Percentiles rank a stretch among this genome's conserved stretches.
phyloP scores from a whole-genome alignment of 1,140 invertebrate species.

The Branchinecta lindahli region DNA sequence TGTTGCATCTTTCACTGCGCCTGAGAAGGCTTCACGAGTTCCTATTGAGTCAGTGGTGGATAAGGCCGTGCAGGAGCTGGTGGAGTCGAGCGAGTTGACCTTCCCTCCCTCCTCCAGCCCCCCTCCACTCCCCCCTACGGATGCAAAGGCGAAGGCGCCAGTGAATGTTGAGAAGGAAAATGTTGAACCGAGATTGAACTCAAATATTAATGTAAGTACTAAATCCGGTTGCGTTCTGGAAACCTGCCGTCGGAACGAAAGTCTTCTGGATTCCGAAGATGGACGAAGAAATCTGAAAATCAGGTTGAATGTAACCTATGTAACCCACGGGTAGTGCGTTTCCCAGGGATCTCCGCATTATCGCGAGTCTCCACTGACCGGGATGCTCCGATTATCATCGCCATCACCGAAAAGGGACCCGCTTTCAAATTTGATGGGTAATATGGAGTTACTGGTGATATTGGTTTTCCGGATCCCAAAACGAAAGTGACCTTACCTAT shows the following conservation, averaged over 20 bases:
- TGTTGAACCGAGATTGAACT: neutral
- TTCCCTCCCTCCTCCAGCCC: neutral
- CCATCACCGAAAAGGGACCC: too few relatives aligned
- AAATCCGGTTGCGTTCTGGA: neutral
- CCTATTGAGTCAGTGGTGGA: conserved; percentile 3
- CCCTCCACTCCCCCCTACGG: neutral
- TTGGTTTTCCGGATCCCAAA: too few relatives aligned
- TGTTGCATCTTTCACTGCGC: conserved; percentile 41
- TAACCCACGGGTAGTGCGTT: neutral
- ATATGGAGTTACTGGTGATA: too few relatives aligned
- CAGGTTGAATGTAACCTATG: neutral
- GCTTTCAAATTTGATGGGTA: too few relatives aligned
- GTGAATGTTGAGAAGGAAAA: neutral
- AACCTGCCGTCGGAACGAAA: neutral
- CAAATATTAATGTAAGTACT: neutral
- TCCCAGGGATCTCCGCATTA: neutral
- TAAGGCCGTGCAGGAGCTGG: neutral
- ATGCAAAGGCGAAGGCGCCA: neutral
- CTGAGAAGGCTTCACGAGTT: conserved; percentile 27
- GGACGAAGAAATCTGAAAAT: neutral
- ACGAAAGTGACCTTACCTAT: too few relatives aligned
- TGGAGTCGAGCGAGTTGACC: neutral
- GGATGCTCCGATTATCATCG: too few relatives aligned
- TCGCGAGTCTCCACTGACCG: neutral
- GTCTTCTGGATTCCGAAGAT: neutral